These are phyloP conservation scores for Portevinia maculata DNA, from an alignment of 2,888 invertebrate species.

Conservation along the genomic window DNA sequence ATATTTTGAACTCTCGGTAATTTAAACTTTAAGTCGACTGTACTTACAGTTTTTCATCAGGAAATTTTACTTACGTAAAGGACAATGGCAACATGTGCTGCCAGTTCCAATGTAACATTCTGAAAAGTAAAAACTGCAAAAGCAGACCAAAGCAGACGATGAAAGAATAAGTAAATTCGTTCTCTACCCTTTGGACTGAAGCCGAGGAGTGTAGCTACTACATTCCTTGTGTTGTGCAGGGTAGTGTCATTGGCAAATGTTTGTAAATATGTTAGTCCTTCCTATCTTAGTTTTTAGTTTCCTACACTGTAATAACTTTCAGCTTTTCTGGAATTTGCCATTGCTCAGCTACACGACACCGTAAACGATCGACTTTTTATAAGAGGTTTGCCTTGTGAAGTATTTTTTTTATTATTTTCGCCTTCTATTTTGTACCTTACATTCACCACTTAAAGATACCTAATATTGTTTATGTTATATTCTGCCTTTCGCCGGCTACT, in stretches of 20 bases:
- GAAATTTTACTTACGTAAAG: too few relatives aligned
- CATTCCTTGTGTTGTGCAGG: conserved; percentile 33
- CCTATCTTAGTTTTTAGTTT: conserved; percentile 10
- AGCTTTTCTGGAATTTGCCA: conserved; percentile 26
- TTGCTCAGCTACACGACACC: conserved; percentile 26
- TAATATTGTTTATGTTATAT: conserved; percentile 23
- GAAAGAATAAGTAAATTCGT: conserved; percentile 1
- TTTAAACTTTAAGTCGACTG: too few relatives aligned
- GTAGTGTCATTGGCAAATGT: conserved; percentile 21
- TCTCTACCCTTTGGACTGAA: conserved; percentile 5
- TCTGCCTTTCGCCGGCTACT: conserved; percentile 26
- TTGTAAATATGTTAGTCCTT: background rate
- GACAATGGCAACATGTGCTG: conserved; percentile 22
- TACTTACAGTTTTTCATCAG: too few relatives aligned
- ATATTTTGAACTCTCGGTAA: too few relatives aligned
- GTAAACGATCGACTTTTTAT: conserved; percentile 31
- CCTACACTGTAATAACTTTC: conserved; percentile 23
- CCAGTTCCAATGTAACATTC: background rate
- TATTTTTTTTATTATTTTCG: conserved; percentile 19
- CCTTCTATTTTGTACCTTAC: conserved; percentile 22
- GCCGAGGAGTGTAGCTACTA: conserved; percentile 24
- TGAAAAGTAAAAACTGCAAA: conserved; percentile 12
- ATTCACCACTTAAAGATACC: conserved; percentile 39
- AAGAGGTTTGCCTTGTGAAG: conserved; percentile 15
- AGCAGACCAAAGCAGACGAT: conserved; percentile 12